Evolutionary conservation across 1,140 invertebrate species (phyloP).

Genomic region (Heliconius nattereri): DNA sequence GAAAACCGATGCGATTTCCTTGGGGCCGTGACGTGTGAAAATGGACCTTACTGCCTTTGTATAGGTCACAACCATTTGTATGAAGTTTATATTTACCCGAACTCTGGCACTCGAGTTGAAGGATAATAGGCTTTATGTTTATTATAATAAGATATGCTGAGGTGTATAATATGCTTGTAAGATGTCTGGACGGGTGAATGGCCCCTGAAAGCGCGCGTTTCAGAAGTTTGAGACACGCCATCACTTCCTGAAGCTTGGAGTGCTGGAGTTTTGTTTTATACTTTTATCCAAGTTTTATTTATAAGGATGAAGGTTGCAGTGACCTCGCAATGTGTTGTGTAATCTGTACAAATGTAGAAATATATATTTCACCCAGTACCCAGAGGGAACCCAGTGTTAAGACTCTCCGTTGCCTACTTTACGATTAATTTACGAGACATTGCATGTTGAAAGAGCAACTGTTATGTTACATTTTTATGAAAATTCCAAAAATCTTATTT

Average conservation of each 20-base stretch:
- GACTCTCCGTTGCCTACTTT: too few relatives aligned
- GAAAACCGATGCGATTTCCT: conserved; percentile 42
- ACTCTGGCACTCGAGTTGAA: neutral
- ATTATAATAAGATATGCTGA: conserved; percentile 44
- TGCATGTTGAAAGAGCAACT: too few relatives aligned
- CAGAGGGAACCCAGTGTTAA: too few relatives aligned
- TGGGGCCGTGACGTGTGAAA: conserved; percentile 42
- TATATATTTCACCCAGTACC: neutral
- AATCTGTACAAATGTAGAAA: neutral
- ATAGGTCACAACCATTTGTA: conserved; percentile 32
- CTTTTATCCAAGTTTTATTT: conserved; percentile 36
- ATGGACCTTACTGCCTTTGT: conserved; percentile 49
- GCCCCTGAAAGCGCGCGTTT: conserved; percentile 66
- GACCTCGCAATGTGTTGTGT: conserved; percentile 1
- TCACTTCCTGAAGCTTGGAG: conserved; percentile 59
- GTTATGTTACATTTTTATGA: too few relatives aligned
- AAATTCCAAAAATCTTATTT: too few relatives aligned
- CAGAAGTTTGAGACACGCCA: conserved; percentile 70
- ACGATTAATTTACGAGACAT: too few relatives aligned
- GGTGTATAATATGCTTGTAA: conserved; percentile 45
- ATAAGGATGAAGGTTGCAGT: conserved; percentile 21
- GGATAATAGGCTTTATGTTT: conserved; percentile 47
- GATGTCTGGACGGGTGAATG: conserved; percentile 64
- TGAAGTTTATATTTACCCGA: conserved; percentile 26
- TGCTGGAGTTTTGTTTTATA: conserved; percentile 50